Conservation (phyloP, 1,140 invertebrate genomes). For the Laodelphax striatellus region DNA sequence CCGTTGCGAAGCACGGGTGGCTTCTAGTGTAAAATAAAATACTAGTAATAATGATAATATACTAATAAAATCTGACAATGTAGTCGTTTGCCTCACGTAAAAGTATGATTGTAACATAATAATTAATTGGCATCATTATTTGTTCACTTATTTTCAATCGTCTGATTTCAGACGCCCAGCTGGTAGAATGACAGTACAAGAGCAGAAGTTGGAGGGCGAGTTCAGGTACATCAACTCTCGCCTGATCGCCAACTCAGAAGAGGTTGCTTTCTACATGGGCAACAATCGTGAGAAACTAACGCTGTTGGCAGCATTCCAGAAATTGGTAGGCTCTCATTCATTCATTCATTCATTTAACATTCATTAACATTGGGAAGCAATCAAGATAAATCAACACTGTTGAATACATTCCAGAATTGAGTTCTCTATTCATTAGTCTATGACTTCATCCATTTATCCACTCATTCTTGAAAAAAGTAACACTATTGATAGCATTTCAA, state of each 20-base stretch:
- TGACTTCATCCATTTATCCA: not conserved
- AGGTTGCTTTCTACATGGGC: conserved; percentile 82
- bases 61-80: no score
- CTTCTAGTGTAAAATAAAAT: no score
- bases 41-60: no score
- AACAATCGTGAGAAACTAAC: conserved; percentile 69
- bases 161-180: conserved; percentile 63
- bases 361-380: conserved; percentile 26
- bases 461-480: no score
- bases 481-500: no score
- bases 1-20: no score
- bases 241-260: conserved; percentile 94
- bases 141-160: no score
- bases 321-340: conserved; percentile 51
- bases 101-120: no score
- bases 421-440: conserved; percentile 33
- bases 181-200: conserved; percentile 77
- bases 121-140: no score
- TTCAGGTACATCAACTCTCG: conserved; percentile 93
- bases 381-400: conserved; percentile 76
- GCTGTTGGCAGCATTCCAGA: conserved; percentile 76
- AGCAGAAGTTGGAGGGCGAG: conserved; percentile 95
- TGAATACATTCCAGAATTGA: conserved; percentile 84
- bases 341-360: conserved; percentile 1
- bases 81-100: no score